Evolutionary conservation across 2,797 vertebrate species (phyloP).

Genomic region (Rhinoraja longicauda): DNA sequence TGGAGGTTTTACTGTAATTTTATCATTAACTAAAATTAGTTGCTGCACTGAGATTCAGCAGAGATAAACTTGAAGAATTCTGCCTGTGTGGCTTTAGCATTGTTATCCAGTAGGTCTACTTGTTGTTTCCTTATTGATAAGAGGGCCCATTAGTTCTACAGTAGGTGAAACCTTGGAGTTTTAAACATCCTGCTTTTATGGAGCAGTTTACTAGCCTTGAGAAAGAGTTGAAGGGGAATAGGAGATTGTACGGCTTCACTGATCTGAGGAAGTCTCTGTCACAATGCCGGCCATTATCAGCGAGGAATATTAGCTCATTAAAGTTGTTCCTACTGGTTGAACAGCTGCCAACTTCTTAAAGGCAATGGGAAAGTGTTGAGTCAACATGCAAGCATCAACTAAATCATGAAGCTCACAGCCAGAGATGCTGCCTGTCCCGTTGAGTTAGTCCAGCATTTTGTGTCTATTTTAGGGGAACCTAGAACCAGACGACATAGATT

Average conservation of each 20-base stretch:
- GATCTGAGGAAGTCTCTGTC: neutral
- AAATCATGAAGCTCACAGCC: too few relatives aligned
- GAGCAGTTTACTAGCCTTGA: neutral
- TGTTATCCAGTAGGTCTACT: neutral
- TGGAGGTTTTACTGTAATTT: neutral
- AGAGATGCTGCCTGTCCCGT: too few relatives aligned
- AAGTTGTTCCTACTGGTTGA: too few relatives aligned
- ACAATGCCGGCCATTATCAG: neutral
- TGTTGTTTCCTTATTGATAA: slow-evolving; percentile 35
- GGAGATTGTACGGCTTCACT: neutral
- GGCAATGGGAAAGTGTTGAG: neutral
- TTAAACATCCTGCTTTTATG: slow-evolving; percentile 35
- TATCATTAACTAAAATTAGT: neutral
- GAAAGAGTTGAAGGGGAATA: neutral
- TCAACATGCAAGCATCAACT: neutral
- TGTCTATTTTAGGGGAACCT: too few relatives aligned
- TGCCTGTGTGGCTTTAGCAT: neutral
- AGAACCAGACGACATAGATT: too few relatives aligned
- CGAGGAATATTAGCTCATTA: neutral
- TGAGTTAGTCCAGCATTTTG: too few relatives aligned
- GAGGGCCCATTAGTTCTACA: neutral
- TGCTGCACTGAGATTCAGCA: neutral
- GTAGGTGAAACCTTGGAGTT: neutral
- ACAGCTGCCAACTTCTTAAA: neutral
- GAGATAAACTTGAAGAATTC: neutral